Base-by-base conservation (phyloP, 2,113 vertebrate species). In the Oenanthe oenanthe region DNA sequence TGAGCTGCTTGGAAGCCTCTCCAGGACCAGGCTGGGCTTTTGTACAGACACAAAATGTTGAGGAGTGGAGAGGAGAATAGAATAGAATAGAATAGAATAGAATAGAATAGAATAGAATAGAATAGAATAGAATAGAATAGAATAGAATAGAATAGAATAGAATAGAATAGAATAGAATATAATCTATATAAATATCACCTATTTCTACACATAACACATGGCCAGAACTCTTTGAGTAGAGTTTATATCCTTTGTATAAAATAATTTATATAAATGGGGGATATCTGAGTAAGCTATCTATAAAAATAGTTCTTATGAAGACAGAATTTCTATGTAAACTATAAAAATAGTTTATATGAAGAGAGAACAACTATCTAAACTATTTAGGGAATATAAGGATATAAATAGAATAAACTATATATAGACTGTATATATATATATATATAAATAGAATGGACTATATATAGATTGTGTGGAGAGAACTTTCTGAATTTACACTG, bases 1-100 rank as follows among this genome's bases (percentile, higher is more conserved):
- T 32, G 62, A 89, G 53, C 14, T 1, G 2, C 31, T 19, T 19
- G 74, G 70, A 71, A 81, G 28, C 19, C 45, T 40, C 85, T 42
- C 53, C 82, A 86, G 58, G 57, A 29, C 4, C 34, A 45, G 47
- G 24, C 17, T 57, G 63, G 38, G 40, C 14, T 80, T 75, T 62
- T 26, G 47, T 3, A 5, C 0, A 18, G 63, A 65, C 40, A 13
- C 0, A 0, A 13, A 22, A 28, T 13, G 31, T 28, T 1, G 6
- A 29, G 77, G 57, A 22, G 43, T 36, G 34, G 34, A 36, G 34
- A 36, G 8, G 7, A 36, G 34, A 36, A 36, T 36, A 36, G 34
- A 36, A 36, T 36, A 36, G 34, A 36, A 36, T 36, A 36, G 34
- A 36, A 36, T 36, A 36, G 34, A 36, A 36, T 36, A 36, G 34